Evolutionary conservation across 2,113 vertebrate species (phyloP).

Genomic region (Myiagra hebetior): DNA sequence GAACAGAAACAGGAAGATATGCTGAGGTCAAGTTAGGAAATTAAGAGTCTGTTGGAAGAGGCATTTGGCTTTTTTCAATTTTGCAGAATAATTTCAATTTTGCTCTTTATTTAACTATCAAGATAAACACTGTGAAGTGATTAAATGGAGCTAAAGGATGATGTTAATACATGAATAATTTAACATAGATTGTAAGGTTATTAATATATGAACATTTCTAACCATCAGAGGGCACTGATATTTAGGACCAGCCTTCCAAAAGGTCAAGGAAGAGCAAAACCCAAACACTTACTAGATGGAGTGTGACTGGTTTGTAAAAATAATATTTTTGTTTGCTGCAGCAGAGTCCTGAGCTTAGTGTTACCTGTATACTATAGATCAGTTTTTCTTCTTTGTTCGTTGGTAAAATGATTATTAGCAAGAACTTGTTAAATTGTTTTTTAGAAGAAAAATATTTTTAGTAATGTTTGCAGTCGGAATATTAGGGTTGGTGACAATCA

Average conservation of each 20-base stretch:
- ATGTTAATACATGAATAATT: background rate
- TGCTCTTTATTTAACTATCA: background rate
- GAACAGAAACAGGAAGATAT: background rate
- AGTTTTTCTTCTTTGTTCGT: background rate
- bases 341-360: background rate
- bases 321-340: background rate
- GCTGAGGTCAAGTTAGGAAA: background rate
- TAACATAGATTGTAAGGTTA: background rate
- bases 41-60: background rate
- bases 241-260: background rate
- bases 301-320: background rate
- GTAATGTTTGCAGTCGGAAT: background rate
- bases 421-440: background rate
- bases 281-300: background rate
- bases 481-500: background rate
- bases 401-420: background rate
- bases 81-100: background rate
- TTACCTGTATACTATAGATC: background rate
- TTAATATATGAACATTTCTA: background rate
- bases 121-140: background rate
- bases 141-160: background rate
- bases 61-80: background rate
- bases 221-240: background rate
- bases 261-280: background rate
- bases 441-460: background rate